phyloP scores from a whole-genome alignment of 2,888 invertebrate species.

The Lymantria dispar region DNA sequence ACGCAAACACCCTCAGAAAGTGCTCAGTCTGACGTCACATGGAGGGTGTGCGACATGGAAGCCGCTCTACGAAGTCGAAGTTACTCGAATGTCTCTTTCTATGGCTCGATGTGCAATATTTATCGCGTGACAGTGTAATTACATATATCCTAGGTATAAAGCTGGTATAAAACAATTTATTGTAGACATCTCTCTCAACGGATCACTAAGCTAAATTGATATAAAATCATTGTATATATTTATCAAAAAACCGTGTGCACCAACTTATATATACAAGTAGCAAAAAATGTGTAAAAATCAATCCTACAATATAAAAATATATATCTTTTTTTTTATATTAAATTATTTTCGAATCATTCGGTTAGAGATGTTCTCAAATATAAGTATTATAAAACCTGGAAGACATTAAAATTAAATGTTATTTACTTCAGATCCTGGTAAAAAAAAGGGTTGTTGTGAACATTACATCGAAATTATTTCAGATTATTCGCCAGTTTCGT shows the following conservation, averaged over 20 bases:
- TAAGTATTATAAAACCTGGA: neutral
- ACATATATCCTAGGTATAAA: constrained; percentile 13
- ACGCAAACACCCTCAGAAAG: too few relatives aligned
- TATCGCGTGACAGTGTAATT: too few relatives aligned
- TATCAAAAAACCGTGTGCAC: constrained; percentile 42
- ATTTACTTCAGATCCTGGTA: too few relatives aligned
- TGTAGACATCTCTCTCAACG: constrained; percentile 21
- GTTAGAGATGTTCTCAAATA: constrained; percentile 7
- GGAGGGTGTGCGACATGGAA: too few relatives aligned
- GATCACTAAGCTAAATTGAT: constrained; percentile 35
- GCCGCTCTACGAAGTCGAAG: too few relatives aligned
- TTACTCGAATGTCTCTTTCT: too few relatives aligned
- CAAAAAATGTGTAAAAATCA: constrained; percentile 62
- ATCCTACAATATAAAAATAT: constrained; percentile 66
- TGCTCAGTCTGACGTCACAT: too few relatives aligned
- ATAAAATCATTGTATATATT: constrained; percentile 58
- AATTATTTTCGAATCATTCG: constrained; percentile 16
- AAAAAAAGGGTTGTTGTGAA: too few relatives aligned
- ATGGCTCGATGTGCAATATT: too few relatives aligned
- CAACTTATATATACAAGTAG: constrained; percentile 41
- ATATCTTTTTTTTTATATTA: constrained; percentile 45
- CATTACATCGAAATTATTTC: too few relatives aligned
- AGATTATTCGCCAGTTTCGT: too few relatives aligned
- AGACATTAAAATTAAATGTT: too few relatives aligned
- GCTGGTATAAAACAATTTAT: constrained; percentile 30